Evolutionary conservation across 2,113 vertebrate species (phyloP).

Genomic region (Rhizomys pruinosus): DNA sequence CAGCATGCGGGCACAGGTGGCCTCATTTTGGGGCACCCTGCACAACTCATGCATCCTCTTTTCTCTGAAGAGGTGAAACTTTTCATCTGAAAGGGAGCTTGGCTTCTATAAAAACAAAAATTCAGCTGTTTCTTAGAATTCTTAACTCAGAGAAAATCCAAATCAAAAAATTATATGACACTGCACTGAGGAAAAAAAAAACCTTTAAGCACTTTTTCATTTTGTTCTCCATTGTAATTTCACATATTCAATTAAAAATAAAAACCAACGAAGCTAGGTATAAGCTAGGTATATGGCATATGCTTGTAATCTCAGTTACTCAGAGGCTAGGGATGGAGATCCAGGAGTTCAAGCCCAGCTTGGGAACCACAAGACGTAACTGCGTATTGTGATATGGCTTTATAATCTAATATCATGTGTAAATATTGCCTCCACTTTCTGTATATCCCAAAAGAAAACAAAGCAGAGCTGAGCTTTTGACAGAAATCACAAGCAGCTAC

Average conservation of each 20-base stretch:
- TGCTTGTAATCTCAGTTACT: background rate
- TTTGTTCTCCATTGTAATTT: background rate
- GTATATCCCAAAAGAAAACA: background rate
- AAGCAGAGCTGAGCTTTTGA: background rate
- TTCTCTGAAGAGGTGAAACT: conserved; percentile 54
- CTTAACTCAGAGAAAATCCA: conserved; percentile 25
- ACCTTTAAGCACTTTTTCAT: background rate
- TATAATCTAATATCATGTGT: background rate
- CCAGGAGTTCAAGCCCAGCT: too few relatives aligned
- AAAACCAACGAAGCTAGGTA: background rate
- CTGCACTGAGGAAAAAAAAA: background rate
- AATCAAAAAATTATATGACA: conserved; percentile 20
- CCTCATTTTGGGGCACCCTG: rapidly evolving
- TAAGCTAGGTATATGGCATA: background rate
- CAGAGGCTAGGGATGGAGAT: background rate
- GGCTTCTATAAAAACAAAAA: conserved; percentile 6
- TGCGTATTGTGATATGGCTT: background rate
- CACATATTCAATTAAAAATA: too few relatives aligned
- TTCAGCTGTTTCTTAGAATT: conserved; percentile 29
- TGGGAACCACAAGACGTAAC: background rate
- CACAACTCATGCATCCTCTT: conserved; percentile 1
- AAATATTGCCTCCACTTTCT: background rate
- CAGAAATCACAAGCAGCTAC: background rate
- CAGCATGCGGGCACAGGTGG: background rate
- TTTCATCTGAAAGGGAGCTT: conserved; percentile 10